Percentiles rank a stretch among this genome's conserved stretches.
These are phyloP conservation scores for Spinus pinus DNA, from an alignment of 2,797 vertebrate species.

Conservation along the genomic window DNA sequence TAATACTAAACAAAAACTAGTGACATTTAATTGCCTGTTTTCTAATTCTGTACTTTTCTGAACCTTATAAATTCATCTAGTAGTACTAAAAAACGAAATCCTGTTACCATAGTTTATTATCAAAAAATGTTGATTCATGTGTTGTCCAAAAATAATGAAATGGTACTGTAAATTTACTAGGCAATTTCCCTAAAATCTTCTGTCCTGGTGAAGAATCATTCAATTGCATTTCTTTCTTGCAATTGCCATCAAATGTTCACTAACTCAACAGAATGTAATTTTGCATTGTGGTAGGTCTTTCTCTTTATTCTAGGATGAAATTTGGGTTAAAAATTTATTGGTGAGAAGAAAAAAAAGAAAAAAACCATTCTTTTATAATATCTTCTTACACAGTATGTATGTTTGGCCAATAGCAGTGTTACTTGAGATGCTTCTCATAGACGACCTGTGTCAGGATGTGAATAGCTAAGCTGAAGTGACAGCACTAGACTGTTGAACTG, in stretches of 20 bases:
- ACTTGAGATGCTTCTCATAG: neutral
- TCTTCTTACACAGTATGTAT: neutral
- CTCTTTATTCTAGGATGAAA: neutral
- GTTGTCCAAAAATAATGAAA: neutral
- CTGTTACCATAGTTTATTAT: neutral
- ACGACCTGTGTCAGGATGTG: neutral
- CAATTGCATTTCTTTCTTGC: neutral
- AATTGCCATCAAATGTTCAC: neutral
- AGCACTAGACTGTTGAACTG: neutral
- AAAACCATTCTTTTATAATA: neutral
- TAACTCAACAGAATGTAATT: neutral
- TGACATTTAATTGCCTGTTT: neutral
- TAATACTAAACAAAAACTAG: neutral
- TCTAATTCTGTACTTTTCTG: neutral
- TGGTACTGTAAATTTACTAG: neutral
- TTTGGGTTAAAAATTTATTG: neutral
- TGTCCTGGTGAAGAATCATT: neutral
- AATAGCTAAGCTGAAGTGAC: neutral
- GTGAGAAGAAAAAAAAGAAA: neutral
- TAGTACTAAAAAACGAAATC: neutral
- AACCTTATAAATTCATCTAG: neutral
- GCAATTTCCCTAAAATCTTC: rapidly evolving
- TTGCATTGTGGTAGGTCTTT: neutral
- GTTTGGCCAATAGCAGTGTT: neutral
- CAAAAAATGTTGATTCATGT: neutral